phyloP scores from a whole-genome alignment of 2,797 vertebrate genomes.

The Iguana delicatissima region DNA sequence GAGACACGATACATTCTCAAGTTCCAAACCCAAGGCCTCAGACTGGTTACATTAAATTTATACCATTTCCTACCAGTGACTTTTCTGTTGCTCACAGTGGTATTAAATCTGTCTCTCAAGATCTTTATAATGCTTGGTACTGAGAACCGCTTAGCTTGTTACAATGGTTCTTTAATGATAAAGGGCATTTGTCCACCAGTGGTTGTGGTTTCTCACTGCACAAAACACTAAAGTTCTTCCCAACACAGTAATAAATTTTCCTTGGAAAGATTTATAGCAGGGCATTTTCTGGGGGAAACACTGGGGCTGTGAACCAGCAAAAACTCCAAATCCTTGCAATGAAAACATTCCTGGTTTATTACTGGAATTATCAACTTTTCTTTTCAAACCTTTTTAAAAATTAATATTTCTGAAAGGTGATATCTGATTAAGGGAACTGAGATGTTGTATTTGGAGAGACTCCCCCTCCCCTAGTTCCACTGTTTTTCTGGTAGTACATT shows the following conservation, averaged over 20 bases:
- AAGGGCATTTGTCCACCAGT: constrained; percentile 3
- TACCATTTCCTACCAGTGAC: not conserved
- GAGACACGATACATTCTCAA: constrained; percentile 16
- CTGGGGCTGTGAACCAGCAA: not conserved
- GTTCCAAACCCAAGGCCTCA: not conserved
- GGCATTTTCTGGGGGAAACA: not conserved
- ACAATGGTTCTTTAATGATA: not conserved
- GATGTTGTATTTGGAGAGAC: not conserved
- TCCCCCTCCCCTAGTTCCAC: not conserved
- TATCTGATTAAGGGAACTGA: not conserved
- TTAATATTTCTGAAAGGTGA: not conserved
- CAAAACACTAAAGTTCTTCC: not conserved
- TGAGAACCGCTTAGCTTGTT: constrained; percentile 28
- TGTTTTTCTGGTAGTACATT: not conserved
- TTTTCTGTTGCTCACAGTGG: not conserved
- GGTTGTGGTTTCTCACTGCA: constrained; percentile 15
- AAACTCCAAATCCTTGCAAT: not conserved
- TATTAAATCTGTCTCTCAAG: constrained; percentile 15
- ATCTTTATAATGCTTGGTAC: constrained; percentile 26
- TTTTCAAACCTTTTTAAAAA: not conserved
- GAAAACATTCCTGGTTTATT: constrained; percentile 14
- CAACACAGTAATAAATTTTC: not conserved
- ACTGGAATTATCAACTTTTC: not conserved
- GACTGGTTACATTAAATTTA: not conserved
- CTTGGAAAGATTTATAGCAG: not conserved